Evolutionary conservation across 1,140 invertebrate species (phyloP), one percentile per base, ranked within the genome.

Genomic region (Brachionus plicatilis): DNA sequence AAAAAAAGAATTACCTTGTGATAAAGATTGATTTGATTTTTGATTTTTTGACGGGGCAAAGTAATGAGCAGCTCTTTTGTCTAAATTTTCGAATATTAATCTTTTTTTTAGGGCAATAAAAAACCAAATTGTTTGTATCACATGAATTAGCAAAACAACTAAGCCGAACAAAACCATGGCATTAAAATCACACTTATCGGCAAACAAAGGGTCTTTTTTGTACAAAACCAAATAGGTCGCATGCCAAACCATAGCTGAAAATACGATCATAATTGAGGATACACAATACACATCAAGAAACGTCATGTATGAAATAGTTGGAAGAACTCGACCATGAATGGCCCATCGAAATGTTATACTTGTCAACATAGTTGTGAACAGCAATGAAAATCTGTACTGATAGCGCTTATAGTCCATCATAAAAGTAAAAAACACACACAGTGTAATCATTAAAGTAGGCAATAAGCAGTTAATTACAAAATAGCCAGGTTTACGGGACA

Each of bases 371-470:
- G 70, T 75, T 17, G 41, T 75, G 47, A 75, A 75, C 8, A 75
- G 24, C 7, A 75, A 14, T 75, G 70, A 75, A 75, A 75, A 75
- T 47, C 70, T 45, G 29, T 75, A 75, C 41, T 75, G 70, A n/a
- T 24, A 45, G 17, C 70, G 70, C 41, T 41, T 45, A 20, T 75
- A 75, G 14, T 75, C 70, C 70, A 75, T 75, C 43, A 75, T 20
- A 47, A 75, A 75, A n/a, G 70, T 75, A 75, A 75, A 75, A 75
- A 75, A 75, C 45, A 75, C 70, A 75, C 70, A 75, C 3, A 75
- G 17, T 20, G 70, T 75, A 27, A 75, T 75, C 70, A 75, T 75
- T 24, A 75, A 20, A 20, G 43, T 75, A 20, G 70, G 70, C 20
- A 75, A 20, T 9, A 75, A 43, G 14, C 70, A 75, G 37, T 75